phyloP scores from a whole-genome alignment of 92 coral and sea anemone species.

The Zoanthus sansibaricus region DNA sequence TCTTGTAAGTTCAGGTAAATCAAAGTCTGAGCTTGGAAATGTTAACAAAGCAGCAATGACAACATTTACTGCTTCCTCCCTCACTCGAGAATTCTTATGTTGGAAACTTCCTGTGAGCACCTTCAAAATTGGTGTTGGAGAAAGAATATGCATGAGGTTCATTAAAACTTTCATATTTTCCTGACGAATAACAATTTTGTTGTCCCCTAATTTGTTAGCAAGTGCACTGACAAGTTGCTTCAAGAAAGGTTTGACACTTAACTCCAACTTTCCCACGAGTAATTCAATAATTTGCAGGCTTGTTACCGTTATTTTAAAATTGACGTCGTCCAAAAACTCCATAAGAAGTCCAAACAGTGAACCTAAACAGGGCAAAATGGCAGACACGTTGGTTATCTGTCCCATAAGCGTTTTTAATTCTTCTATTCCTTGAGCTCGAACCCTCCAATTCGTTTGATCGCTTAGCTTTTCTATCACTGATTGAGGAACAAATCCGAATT shows the following conservation, averaged over 20 bases:
- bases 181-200: conserved; percentile 96
- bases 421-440: conserved; percentile 93
- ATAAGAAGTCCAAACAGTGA: conserved; percentile 83
- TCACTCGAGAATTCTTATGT: conserved; percentile 94
- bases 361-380: conserved; percentile 82
- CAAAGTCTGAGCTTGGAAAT: conserved; percentile 97
- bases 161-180: conserved; percentile 98
- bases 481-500: conserved; percentile 87
- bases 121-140: conserved; percentile 82
- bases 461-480: conserved; percentile 79
- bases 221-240: conserved; percentile 82
- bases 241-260: conserved; percentile 77
- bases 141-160: conserved; percentile 97
- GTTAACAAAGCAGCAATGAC: conserved; percentile 93
- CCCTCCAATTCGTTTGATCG: conserved; percentile 95
- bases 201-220: conserved; percentile 91
- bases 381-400: conserved; percentile 72
- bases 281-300: conserved; percentile 93
- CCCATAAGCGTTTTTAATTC: conserved; percentile 89
- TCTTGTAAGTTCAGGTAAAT: conserved; percentile 86
- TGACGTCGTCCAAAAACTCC: conserved; percentile 89
- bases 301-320: conserved; percentile 92
- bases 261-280: conserved; percentile 84
- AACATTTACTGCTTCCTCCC: conserved; percentile 97
- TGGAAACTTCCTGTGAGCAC: conserved; percentile 86